A percentile compares a stretch with the other conserved stretches of the same genome.
Conservation (phyloP, 2,113 vertebrate species). For the Labrus mixtus region DNA sequence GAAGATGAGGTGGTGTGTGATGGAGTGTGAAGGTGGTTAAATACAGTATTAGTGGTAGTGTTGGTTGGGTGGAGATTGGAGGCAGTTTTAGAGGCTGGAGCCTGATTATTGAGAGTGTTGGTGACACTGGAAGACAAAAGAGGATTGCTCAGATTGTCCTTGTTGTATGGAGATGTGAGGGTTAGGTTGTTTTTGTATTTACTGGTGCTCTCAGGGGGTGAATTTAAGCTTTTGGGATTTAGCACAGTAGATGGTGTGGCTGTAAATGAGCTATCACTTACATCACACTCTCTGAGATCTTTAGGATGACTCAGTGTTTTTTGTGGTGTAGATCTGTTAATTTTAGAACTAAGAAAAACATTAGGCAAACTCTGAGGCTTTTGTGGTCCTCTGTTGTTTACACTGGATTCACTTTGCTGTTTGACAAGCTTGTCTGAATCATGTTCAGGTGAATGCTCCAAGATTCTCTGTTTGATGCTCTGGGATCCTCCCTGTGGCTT, state of each 20-base stretch:
- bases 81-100: constrained; percentile 14
- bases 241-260: constrained; percentile 29
- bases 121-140: not conserved
- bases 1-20: not conserved
- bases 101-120: constrained; percentile 13
- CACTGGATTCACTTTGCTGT: constrained; percentile 26
- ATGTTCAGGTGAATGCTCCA: constrained; percentile 28
- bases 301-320: constrained; percentile 30
- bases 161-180: constrained; percentile 20
- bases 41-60: constrained; percentile 17
- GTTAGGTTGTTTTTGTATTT: constrained; percentile 34
- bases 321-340: constrained; percentile 46
- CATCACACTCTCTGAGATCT: constrained; percentile 33
- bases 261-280: constrained; percentile 32
- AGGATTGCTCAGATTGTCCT: constrained; percentile 29
- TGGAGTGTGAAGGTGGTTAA: constrained; percentile 12
- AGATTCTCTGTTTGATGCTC: constrained; percentile 29
- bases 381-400: constrained; percentile 55
- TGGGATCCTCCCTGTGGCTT: constrained; percentile 37
- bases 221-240: constrained; percentile 34
- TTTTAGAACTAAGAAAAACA: constrained; percentile 45
- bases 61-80: constrained; percentile 18
- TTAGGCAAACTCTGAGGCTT: constrained; percentile 41
- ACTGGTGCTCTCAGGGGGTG: constrained; percentile 43
- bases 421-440: constrained; percentile 32